phyloP scores from a whole-genome alignment of 2,113 vertebrate species.

The Scomber japonicus region DNA sequence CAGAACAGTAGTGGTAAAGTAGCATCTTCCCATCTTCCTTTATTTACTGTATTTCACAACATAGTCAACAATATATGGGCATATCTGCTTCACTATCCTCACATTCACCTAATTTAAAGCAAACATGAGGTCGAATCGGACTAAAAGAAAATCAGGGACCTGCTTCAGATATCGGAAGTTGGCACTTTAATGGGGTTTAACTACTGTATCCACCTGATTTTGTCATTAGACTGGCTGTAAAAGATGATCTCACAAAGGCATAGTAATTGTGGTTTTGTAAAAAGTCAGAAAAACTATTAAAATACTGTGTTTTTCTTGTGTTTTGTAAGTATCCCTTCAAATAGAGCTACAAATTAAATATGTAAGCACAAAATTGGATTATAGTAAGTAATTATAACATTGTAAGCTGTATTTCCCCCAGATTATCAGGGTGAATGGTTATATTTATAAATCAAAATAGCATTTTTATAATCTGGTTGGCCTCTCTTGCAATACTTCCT shows the following conservation, averaged over 20 bases:
- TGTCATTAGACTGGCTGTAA: constrained; percentile 33
- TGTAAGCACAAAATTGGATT: constrained; percentile 8
- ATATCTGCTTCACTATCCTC: constrained; percentile 40
- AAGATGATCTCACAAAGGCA: neutral
- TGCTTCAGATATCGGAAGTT: constrained; percentile 56
- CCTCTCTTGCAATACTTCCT: constrained; percentile 25
- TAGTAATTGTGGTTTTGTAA: constrained; percentile 13
- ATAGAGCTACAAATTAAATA: neutral
- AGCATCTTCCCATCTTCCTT: constrained; percentile 65
- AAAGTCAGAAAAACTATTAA: neutral
- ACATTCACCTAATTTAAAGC: constrained; percentile 60
- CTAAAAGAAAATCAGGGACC: constrained; percentile 68
- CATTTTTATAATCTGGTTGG: neutral
- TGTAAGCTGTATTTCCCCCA: constrained; percentile 53
- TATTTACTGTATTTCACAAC: constrained; percentile 66
- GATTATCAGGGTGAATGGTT: neutral
- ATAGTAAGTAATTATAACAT: constrained; percentile 14
- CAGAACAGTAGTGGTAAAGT: constrained; percentile 58
- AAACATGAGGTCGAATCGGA: constrained; percentile 52
- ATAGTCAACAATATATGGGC: constrained; percentile 48
- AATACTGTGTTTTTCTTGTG: neutral
- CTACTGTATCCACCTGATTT: constrained; percentile 20
- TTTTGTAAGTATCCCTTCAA: neutral
- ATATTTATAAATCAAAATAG: constrained; percentile 6
- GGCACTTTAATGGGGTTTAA: constrained; percentile 52